phyloP scores from a whole-genome alignment of 1,140 invertebrate species.

The Trichonephila clavata region DNA sequence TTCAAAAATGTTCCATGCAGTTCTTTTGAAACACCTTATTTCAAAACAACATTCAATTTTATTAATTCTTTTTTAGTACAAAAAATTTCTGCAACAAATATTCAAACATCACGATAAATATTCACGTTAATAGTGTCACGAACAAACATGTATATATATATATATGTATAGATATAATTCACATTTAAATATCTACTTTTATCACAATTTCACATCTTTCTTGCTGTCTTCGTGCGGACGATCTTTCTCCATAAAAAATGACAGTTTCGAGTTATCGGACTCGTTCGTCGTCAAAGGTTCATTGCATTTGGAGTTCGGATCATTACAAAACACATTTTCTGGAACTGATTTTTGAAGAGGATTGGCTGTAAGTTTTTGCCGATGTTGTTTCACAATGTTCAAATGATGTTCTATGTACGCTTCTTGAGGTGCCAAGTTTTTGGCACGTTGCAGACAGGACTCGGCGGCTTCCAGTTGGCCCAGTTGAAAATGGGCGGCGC shows the following conservation, averaged over 20 bases:
- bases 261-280: not conserved
- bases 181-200: not conserved
- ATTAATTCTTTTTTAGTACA: not conserved
- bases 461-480: constrained; percentile 91
- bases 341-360: not conserved
- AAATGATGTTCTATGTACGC: constrained; percentile 94
- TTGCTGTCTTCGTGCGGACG: not conserved
- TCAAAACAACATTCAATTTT: not conserved
- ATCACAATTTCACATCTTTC: constrained; percentile 29
- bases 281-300: not conserved
- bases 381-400: constrained; percentile 85
- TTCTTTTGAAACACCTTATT: not conserved
- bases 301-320: not conserved
- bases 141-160: not conserved
- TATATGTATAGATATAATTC: not conserved
- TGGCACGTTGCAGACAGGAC: constrained; percentile 90
- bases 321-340: not conserved
- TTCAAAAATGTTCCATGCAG: not conserved
- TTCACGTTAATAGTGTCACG: not conserved
- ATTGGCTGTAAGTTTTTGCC: not conserved
- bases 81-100: not conserved
- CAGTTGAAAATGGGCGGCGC: constrained; percentile 96
- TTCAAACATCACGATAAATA: constrained; percentile 15
- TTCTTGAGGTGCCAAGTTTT: constrained; percentile 88
- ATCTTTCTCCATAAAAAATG: not conserved